Evolutionary conservation across 2,113 vertebrate species (phyloP).

Genomic region (Lanius ludovicianus): DNA sequence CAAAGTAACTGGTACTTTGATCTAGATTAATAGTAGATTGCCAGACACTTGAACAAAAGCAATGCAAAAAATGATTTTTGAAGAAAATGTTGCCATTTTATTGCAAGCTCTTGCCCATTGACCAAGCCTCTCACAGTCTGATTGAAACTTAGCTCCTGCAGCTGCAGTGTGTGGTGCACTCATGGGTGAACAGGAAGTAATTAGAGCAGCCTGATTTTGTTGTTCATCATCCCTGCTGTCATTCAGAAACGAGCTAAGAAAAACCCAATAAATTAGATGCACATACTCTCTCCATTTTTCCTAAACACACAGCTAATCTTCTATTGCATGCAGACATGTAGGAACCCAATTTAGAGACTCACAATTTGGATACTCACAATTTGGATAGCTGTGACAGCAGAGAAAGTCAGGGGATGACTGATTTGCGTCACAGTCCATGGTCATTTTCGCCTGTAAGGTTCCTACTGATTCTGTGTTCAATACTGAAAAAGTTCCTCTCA

Average conservation of each 20-base stretch:
- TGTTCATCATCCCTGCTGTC: neutral
- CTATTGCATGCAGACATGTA: neutral
- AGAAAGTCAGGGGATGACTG: neutral
- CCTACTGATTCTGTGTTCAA: neutral
- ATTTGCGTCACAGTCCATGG: neutral
- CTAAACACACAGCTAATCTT: neutral
- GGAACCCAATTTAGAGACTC: neutral
- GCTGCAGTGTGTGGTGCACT: neutral
- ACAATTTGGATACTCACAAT: neutral
- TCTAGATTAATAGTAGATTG: neutral
- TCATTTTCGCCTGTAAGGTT: neutral
- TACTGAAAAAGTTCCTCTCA: neutral
- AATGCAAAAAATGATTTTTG: neutral
- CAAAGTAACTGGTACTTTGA: neutral
- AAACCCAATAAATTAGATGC: neutral
- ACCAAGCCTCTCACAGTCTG: neutral
- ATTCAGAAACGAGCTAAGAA: constrained; percentile 19
- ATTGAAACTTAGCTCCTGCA: neutral
- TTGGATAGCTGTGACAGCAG: neutral
- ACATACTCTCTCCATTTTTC: neutral
- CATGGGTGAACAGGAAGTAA: neutral
- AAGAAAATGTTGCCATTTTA: neutral
- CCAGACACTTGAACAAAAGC: neutral
- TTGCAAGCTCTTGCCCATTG: neutral
- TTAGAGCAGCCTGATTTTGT: neutral